Base-by-base conservation (phyloP, 2,888 invertebrate species). In the Platycheirus albimanus region DNA sequence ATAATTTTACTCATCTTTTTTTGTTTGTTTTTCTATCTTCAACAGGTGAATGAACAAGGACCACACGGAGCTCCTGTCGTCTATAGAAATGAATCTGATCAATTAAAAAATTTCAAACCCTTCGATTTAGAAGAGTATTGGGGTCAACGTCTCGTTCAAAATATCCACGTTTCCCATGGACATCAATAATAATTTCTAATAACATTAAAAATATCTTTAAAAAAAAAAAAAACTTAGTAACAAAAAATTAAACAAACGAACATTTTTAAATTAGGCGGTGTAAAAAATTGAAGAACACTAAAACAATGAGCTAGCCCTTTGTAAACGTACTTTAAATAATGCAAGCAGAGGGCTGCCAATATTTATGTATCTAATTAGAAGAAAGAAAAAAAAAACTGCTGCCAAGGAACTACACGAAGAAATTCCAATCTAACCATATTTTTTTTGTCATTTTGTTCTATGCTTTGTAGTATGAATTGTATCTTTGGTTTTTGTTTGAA, bases 71-170 rank as follows among this genome's bases (percentile, higher is more conserved):
- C 85, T 45, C 88, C 88, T 41, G 87, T 89, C 47, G 87, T 89
- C 47, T 87, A 89, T 85, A 87, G 88, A 86, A 89, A 88, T 85
- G 90, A 90, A 87, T 87, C 90, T 79, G 90, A 92, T 87, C 91
- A 93, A 36, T 92, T 93, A 7, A 95, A 95, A 91, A 95, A 95
- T 91, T 96, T 96, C 89, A 93, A 94, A 89, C 95, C 96, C 8
- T 96, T 96, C 89, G 94, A 96, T 90, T 91, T 96, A 80, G 95
- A 95, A 87, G 94, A 94, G 87, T 95, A 94, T 92, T 95, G 95
- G 94, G 95, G 93, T 15, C 93, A 95, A 77, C 93, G 94, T 72
- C 91, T 94, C 83, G 93, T 95, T 69, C 95, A 95, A 90, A 94
- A 92, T 89, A 92, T 94, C 85, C 90, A 90, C 67, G 88, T 90